Conservation (phyloP, 2,113 vertebrate genomes). For the Sturnus vulgaris region DNA sequence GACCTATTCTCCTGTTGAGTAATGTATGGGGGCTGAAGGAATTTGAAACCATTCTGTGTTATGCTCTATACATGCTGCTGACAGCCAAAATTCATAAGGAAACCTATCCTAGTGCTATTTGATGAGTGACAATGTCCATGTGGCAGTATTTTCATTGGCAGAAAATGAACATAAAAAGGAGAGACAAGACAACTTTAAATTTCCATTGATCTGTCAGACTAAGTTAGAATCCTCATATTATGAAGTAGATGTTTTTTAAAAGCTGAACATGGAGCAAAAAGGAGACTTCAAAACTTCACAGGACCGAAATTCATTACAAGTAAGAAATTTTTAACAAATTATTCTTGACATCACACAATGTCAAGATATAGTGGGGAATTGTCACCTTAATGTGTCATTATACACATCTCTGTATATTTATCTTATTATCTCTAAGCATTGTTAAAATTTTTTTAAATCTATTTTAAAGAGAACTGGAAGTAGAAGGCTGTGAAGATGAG, state of each 20-base stretch:
- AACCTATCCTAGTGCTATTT: not conserved
- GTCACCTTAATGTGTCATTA: not conserved
- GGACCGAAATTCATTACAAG: not conserved
- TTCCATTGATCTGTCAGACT: not conserved
- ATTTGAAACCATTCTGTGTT: not conserved
- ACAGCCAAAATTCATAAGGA: not conserved
- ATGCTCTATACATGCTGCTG: not conserved
- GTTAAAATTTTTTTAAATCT: not conserved
- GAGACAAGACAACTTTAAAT: not conserved
- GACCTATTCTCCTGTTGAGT: not conserved
- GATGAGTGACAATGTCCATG: constrained; percentile 6
- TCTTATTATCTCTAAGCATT: not conserved
- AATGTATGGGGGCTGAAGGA: not conserved
- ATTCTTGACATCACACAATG: not conserved
- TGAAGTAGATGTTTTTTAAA: not conserved
- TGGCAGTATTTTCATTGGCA: not conserved
- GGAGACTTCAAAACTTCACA: not conserved
- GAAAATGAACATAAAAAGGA: not conserved
- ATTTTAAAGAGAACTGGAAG: not conserved
- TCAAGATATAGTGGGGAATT: not conserved
- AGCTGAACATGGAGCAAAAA: not conserved
- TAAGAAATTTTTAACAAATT: not conserved
- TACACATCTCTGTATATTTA: not conserved
- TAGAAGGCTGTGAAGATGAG: not conserved
- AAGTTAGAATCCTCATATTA: not conserved